Percentiles rank a stretch among this genome's conserved stretches.
phyloP scores from a whole-genome alignment of 2,113 vertebrate genomes.

The Megalops atlanticus region DNA sequence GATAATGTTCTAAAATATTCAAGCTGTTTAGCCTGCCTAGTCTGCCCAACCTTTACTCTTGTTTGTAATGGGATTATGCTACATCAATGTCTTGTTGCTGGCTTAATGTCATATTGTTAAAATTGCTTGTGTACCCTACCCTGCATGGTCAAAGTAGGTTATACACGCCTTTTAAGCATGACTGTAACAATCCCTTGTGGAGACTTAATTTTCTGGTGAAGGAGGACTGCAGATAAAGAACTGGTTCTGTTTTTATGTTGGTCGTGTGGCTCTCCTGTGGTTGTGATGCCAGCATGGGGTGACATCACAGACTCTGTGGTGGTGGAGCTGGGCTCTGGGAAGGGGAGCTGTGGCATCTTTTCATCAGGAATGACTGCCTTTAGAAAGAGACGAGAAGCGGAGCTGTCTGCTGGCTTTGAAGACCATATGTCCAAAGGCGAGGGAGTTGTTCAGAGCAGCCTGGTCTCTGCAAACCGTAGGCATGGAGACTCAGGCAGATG shows the following conservation, averaged over 20 bases:
- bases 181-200: background rate
- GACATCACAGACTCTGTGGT: background rate
- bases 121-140: background rate
- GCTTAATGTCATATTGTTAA: background rate
- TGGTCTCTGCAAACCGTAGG: background rate
- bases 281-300: background rate
- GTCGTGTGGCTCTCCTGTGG: background rate
- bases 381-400: background rate
- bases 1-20: background rate
- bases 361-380: background rate
- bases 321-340: background rate
- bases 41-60: background rate
- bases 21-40: background rate
- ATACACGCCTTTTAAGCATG: background rate
- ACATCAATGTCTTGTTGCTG: background rate
- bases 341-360: background rate
- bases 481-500: background rate
- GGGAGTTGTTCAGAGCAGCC: background rate
- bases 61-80: background rate
- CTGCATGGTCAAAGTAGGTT: background rate
- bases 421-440: background rate
- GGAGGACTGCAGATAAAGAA: too few species aligned
- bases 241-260: too few species aligned
- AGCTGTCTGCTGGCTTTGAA: background rate
- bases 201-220: background rate